Evolutionary conservation across 2,797 vertebrate genomes (phyloP), one percentile per base, ranked within the genome.

Genomic region (Bovichtus variegatus): DNA sequence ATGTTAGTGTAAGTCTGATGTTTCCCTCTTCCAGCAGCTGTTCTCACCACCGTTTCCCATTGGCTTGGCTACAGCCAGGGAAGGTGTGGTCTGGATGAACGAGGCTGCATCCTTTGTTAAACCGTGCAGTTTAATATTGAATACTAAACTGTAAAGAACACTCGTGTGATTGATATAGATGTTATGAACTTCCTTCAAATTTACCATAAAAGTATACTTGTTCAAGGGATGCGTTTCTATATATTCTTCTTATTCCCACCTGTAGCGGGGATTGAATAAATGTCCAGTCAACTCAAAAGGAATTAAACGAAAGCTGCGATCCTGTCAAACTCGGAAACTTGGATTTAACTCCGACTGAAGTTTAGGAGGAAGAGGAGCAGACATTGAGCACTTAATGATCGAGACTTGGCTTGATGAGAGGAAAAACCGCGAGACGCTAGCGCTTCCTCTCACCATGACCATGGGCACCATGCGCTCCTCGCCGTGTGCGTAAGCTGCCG

Each of bases 61-160:
- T 94, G 93, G 92, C 66, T 78, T 36, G 50, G 77, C 70, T 65
- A 1, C 55, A 78, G 65, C 55, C n/a, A 19, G 13, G 82, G 87
- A 91, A 91, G 93, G 93, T 89, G 94, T 93, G 93, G 93, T 91
- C 85, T 85, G 80, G 67, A 81, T 53, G 67, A 81, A n/a, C n/a
- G 76, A 58, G 51, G 68, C 78, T 40, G 81, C 65, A 25, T 84
- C 82, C 73, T 54, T 83, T 82, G 79, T 68, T 67, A 62, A 79
- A 87, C 67, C 70, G 10, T 76, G 64, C 85, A 83, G 27, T 86
- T 77, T 70, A 70, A 51, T 80, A 63, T 74, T 62, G 53, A 81
- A 74, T 27, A 82, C 44, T 58, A 65, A 54, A 73, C 73, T 58
- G 46, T 31, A 5, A 64, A 66, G 65, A 9, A 15, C 8, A 46